These are phyloP conservation scores for Arenaria interpres DNA, from an alignment of 2,113 vertebrate genomes.

Conservation along the genomic window DNA sequence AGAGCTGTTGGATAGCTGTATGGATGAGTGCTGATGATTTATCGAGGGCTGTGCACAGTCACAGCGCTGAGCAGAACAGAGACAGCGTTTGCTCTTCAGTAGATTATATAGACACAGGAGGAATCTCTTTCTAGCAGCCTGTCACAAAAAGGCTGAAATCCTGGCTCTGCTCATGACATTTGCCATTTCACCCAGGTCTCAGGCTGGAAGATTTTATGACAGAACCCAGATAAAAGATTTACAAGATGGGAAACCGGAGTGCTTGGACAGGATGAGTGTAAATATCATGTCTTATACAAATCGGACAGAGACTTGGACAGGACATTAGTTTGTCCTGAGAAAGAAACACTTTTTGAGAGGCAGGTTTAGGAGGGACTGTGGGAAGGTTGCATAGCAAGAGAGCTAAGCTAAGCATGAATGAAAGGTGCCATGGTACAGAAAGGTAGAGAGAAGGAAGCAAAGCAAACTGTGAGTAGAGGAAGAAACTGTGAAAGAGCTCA, in stretches of 20 bases:
- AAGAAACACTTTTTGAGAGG: neutral
- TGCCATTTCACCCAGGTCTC: neutral
- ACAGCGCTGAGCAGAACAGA: neutral
- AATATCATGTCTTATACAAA: accelerated
- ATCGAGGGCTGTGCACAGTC: neutral
- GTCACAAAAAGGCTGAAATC: neutral
- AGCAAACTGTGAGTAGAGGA: neutral
- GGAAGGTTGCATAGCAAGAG: neutral
- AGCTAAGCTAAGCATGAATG: neutral
- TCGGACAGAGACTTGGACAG: neutral
- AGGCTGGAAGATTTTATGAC: neutral
- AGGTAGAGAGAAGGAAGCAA: neutral
- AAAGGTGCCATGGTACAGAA: neutral
- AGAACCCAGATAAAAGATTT: neutral
- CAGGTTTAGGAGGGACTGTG: neutral
- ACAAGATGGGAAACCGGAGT: neutral
- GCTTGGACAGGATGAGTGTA: neutral
- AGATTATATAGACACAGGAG: neutral
- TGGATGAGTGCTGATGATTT: neutral
- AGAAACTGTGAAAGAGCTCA: neutral
- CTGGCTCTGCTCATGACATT: neutral
- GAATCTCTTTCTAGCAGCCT: neutral
- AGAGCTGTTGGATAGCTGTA: neutral
- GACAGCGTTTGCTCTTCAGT: neutral
- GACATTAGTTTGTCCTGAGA: neutral